Percentiles rank a stretch among this genome's conserved stretches.
Conservation (phyloP, 2,797 vertebrate genomes). For the Pangasius krempfi region DNA sequence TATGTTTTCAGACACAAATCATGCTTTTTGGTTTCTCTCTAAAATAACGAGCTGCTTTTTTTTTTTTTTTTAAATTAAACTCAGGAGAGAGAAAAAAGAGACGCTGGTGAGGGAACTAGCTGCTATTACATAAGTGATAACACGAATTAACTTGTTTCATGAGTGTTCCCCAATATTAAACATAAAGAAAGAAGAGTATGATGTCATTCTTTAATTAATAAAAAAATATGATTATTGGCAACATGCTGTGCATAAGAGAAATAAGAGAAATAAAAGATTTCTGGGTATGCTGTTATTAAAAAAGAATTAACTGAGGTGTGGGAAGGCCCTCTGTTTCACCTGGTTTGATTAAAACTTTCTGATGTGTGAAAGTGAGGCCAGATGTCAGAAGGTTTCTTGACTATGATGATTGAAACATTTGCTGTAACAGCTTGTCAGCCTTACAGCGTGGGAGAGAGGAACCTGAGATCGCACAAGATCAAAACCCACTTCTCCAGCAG, state of each 20-base stretch:
- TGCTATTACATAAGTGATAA: not conserved
- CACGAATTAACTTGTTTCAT: not conserved
- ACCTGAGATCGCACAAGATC: conserved; percentile 18
- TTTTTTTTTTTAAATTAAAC: not conserved
- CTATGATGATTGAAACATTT: conserved; percentile 18
- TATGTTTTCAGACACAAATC: not conserved
- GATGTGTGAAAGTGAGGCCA: not conserved
- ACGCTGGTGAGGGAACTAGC: not conserved
- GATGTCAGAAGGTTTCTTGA: conserved; percentile 5
- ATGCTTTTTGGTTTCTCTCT: not conserved
- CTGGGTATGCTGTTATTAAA: not conserved
- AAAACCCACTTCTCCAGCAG: not conserved
- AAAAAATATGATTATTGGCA: not conserved
- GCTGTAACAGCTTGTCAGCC: conserved; percentile 20
- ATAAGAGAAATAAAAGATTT: not conserved
- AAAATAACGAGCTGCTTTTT: too few species aligned
- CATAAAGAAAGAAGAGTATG: not conserved
- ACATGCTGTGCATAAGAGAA: not conserved
- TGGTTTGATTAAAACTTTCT: not conserved
- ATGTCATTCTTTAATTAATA: not conserved
- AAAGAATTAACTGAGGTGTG: not conserved
- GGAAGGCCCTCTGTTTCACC: not conserved
- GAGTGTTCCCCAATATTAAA: not conserved
- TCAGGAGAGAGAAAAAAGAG: not conserved
- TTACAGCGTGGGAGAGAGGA: conserved; percentile 1